Evolutionary conservation across 2,113 vertebrate species (phyloP).

Genomic region (Candoia aspera): DNA sequence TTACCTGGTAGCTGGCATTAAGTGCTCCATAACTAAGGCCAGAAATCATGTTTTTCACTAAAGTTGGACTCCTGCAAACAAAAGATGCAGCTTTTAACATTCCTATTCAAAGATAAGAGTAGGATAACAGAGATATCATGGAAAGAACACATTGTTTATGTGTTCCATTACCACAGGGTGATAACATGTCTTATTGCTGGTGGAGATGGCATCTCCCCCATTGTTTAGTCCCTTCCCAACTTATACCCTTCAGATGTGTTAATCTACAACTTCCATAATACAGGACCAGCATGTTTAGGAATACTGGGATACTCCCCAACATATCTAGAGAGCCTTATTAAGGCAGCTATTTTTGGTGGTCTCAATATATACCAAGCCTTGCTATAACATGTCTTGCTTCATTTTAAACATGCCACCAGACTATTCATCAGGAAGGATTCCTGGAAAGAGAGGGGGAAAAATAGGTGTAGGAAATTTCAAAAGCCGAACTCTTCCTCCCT

Average conservation of each 20-base stretch:
- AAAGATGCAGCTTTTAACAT: not conserved
- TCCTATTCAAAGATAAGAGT: accelerated
- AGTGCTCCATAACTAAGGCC: constrained; percentile 96
- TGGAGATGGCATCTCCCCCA: not conserved
- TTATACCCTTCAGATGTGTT: not conserved
- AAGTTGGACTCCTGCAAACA: constrained; percentile 89
- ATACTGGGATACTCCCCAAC: not conserved
- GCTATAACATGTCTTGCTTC: not conserved
- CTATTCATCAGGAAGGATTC: not conserved
- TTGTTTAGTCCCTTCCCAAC: not conserved
- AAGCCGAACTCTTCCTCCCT: not conserved
- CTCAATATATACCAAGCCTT: not conserved
- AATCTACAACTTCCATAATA: not conserved
- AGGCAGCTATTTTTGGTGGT: not conserved
- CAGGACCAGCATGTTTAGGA: not conserved
- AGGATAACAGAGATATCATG: accelerated
- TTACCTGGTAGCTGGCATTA: constrained; percentile 98
- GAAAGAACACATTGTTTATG: not conserved
- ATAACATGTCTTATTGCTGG: not conserved
- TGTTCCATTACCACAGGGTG: too few relatives aligned
- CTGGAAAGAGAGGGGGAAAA: not conserved
- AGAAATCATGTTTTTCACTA: constrained; percentile 99
- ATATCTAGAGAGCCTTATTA: not conserved
- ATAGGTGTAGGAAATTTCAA: not conserved
- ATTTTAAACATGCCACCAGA: not conserved